phyloP scores from a whole-genome alignment of 2,113 vertebrate species.

The Crotalus tigris region DNA sequence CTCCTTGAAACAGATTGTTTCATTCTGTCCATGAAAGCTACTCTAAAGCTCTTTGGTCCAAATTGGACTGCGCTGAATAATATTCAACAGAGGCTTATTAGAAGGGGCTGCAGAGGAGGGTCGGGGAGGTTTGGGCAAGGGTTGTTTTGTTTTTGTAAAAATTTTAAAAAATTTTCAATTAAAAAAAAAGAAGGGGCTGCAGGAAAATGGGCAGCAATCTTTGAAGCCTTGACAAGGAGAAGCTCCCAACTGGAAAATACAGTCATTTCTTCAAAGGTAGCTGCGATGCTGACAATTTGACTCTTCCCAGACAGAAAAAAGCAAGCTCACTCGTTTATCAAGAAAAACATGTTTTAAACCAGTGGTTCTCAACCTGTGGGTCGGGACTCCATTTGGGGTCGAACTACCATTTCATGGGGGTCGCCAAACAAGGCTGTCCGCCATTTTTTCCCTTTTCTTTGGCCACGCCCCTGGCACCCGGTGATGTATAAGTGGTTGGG shows the following conservation, averaged over 20 bases:
- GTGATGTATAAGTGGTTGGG: too few species aligned
- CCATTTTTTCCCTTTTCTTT: too few species aligned
- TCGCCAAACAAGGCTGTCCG: too few species aligned
- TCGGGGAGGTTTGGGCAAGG: too few species aligned
- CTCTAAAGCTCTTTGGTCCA: conserved; percentile 60
- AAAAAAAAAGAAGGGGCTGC: too few species aligned
- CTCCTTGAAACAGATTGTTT: conserved; percentile 57
- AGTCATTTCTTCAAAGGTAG: conserved; percentile 30
- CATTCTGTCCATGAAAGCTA: conserved; percentile 49
- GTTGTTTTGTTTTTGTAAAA: too few species aligned
- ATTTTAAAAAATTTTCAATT: too few species aligned
- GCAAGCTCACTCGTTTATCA: conserved; percentile 19
- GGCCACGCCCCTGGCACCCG: too few species aligned
- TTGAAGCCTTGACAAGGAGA: conserved; percentile 37
- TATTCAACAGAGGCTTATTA: conserved; percentile 29
- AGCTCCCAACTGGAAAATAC: conserved; percentile 27
- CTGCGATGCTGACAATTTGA: conserved; percentile 59
- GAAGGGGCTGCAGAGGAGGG: too few species aligned
- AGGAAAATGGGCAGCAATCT: conserved; percentile 41
- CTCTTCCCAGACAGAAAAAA: conserved; percentile 51
- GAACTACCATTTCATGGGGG: too few species aligned
- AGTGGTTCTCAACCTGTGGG: too few species aligned
- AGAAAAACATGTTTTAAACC: conserved; percentile 14
- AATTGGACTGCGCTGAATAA: conserved; percentile 36
- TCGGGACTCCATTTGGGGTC: too few species aligned